Conservation (phyloP, 1,140 invertebrate genomes). For the Euglossa dilemma region DNA sequence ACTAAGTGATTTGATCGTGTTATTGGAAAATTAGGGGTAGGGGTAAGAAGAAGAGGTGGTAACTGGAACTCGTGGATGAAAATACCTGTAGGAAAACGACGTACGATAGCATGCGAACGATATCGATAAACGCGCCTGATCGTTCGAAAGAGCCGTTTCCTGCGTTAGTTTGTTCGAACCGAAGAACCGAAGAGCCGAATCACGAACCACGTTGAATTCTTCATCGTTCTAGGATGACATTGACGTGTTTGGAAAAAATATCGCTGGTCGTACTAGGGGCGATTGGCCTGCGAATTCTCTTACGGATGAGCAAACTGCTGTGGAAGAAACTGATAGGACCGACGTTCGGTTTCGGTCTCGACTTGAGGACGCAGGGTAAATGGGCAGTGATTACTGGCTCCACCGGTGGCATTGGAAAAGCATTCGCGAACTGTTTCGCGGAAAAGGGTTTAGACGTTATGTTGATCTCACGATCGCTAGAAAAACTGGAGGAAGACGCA, state of each 20-base stretch:
- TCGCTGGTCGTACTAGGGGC: conserved; percentile 74
- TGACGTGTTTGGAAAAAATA: conserved; percentile 78
- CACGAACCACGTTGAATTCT: not conserved
- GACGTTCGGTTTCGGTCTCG: conserved; percentile 72
- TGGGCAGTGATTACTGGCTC: conserved; percentile 92
- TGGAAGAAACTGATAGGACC: conserved; percentile 80
- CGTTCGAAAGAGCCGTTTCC: not conserved
- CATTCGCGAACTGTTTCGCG: conserved; percentile 92
- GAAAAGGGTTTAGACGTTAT: conserved; percentile 92
- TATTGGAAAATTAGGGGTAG: not conserved
- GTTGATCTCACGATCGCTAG: conserved; percentile 92
- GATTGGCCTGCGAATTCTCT: conserved; percentile 71
- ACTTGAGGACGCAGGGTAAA: conserved; percentile 75
- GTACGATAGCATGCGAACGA: not conserved
- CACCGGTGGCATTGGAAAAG: conserved; percentile 96
- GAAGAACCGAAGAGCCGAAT: too few species aligned
- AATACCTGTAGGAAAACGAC: not conserved
- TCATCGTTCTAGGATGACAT: conserved; percentile 71
- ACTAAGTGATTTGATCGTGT: not conserved
- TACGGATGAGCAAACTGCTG: conserved; percentile 64
- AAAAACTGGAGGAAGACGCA: conserved; percentile 92
- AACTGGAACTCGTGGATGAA: not conserved
- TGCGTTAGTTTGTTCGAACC: too few species aligned
- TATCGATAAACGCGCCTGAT: not conserved
- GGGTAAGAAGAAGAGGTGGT: too few species aligned